Base-by-base conservation (phyloP, 2,888 invertebrate genomes). In the Agrotis exclamationis region DNA sequence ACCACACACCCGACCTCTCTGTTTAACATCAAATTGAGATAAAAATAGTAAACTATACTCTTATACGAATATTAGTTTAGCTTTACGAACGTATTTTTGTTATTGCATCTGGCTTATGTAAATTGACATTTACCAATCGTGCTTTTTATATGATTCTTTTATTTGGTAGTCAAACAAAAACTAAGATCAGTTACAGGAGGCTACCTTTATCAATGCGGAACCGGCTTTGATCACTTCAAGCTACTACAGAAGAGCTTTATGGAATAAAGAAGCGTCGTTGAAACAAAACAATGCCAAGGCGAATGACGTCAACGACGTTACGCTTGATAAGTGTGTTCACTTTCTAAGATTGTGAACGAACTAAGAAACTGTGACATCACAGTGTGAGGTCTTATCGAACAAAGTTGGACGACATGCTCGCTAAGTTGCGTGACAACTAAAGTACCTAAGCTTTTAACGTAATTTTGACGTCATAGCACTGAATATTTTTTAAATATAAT, bases 371-470 rank as follows among this genome's bases (percentile, higher is more conserved):
- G 18, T 45, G 59, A 18, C 6, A 5, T 18, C 67, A 70, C 65
- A 48, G 39, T 39, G 39, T 39, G 39, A n/a, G 45, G 24, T 53
- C 57, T 70, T 60, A 72, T 74, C 28, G 51, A 60, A 71, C 64
- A 73, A 77, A 75, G 63, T 83, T 78, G 65, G 70, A 63, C 54
- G 63, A 58, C 67, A 71, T 50, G 59, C 44, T 71, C 62, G 63
- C 56, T 60, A 64, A 73, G 64, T 71, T 48, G n/a, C 28, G 16
- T 45, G 72, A 71, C 63, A 75, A 76, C 50, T 63, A 18, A 69
- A 60, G 59, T 70, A 70, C 28, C 28, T 28, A 28, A 74, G 59
- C 44, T 70, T 75, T 74, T 72, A 76, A 72, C 69, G 72, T 68
- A 68, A 74, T 62, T 80, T 73, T 65, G 75, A 72, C 62, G 51